Base-by-base conservation (phyloP, 2,797 vertebrate genomes). In the Dicrostonyx torquatus region DNA sequence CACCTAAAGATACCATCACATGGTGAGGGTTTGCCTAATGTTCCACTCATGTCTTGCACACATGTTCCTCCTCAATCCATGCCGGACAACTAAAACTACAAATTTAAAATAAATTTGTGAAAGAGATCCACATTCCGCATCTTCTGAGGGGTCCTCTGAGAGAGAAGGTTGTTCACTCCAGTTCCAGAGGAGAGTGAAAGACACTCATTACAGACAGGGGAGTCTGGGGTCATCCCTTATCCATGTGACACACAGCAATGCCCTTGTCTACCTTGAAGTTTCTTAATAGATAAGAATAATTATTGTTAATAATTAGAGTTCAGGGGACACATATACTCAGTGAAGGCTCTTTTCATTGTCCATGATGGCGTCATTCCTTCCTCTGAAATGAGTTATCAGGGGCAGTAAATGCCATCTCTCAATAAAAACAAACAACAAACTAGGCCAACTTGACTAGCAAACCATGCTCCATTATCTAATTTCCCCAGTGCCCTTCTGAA, bases 361-460 rank as follows among this genome's bases (percentile, higher is more conserved):
- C 11, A 7, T 8, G 20, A 79, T 20, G 48, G 53, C 50, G 20
- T 40, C 68, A 80, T 53, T 43, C 45, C 31, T 92, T 75, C 68
- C 93, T 89, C 50, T 79, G 40, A 93, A 92, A 53, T 66, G 24
- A n/a, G 37, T 91, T 40, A 50, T 84, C 43, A 75, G 34, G 22
- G 50, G 45, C 6, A 60, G 40, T 34, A 22, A 72, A 45, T 37
- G 68, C 8, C 20, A 58, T 43, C 9, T 73, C n/a, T 55, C 79
- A 94, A 37, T 20, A 37, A 68, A 86, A 91, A 37, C 40, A 53
- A 86, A 53, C 22, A 29, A 6, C 13, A 87, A 53, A 24, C 22
- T 4, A 5, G 37, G 31, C 50, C 84, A 72, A 78, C 48, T 45
- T 31, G 84, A 64, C 90, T 53, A 73, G 89, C 3, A 53, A 66